These are phyloP conservation scores for Cherax quadricarinatus DNA, from an alignment of 1,140 invertebrate species.

Conservation along the genomic window DNA sequence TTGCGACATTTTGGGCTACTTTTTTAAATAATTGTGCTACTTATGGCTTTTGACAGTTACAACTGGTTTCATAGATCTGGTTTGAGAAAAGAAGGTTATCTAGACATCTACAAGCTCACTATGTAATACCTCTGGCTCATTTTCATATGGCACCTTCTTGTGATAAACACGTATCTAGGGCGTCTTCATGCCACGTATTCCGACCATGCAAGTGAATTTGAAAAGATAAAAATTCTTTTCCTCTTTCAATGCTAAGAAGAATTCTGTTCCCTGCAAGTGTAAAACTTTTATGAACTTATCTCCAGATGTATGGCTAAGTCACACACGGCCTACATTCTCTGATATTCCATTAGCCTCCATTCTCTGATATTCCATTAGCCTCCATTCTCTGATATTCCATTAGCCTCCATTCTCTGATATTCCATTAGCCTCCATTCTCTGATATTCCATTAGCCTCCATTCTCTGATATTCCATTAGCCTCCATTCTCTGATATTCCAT, in stretches of 20 bases:
- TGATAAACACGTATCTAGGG: neutral
- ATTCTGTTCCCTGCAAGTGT: neutral
- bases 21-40: neutral
- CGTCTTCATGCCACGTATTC: neutral
- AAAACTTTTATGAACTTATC: neutral
- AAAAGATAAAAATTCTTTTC: neutral
- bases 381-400: slow-evolving; percentile 33
- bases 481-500: slow-evolving; percentile 33
- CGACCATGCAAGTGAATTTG: neutral
- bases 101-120: neutral
- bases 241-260: slow-evolving; percentile 7
- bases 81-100: neutral
- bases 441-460: slow-evolving; percentile 35
- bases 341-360: slow-evolving; percentile 37
- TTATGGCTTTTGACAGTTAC: neutral
- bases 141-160: neutral
- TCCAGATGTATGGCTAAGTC: neutral
- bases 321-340: slow-evolving; percentile 25
- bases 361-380: slow-evolving; percentile 38
- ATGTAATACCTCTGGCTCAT: neutral
- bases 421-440: slow-evolving; percentile 29
- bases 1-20: neutral
- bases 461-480: slow-evolving; percentile 38
- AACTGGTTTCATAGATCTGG: neutral
- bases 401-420: slow-evolving; percentile 34